phyloP scores from a whole-genome alignment of 1,140 invertebrate genomes.

The Drosophila lini region DNA sequence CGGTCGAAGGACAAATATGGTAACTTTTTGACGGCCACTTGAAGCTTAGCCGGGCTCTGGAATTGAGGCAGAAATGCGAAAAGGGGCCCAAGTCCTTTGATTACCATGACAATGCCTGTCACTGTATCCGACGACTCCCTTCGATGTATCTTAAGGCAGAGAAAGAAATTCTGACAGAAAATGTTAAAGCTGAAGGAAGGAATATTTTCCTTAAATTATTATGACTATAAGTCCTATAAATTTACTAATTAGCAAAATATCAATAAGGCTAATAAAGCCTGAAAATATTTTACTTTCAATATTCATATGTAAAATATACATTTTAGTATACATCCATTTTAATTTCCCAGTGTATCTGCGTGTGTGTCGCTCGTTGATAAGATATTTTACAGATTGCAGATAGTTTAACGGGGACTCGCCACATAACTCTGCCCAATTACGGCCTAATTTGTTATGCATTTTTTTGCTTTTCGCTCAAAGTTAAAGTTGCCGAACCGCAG shows the following conservation, averaged over 20 bases:
- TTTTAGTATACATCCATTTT: neutral
- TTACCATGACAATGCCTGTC: conserved; percentile 68
- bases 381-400: conserved; percentile 63
- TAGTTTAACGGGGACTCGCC: conserved; percentile 29
- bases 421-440: conserved; percentile 70
- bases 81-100: conserved; percentile 56
- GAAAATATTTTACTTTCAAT: neutral
- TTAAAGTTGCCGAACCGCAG: conserved; percentile 63
- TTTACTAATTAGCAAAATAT: too few relatives aligned
- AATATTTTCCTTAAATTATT: neutral
- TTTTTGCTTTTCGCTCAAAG: conserved; percentile 44
- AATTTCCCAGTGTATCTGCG: conserved; percentile 4
- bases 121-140: conserved; percentile 11
- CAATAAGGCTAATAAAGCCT: too few relatives aligned
- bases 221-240: rapidly evolving
- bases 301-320: neutral
- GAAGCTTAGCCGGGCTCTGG: conserved; percentile 53
- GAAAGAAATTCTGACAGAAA: neutral
- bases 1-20: conserved; percentile 48
- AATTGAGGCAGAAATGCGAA: conserved; percentile 54
- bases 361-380: conserved; percentile 45
- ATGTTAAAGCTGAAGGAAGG: too few relatives aligned
- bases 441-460: conserved; percentile 69
- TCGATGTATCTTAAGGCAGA: conserved; percentile 3
- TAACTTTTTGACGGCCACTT: conserved; percentile 66